A percentile compares a stretch with the other conserved stretches of the same genome.
These are phyloP conservation scores for Callopanchax toddi DNA, from an alignment of 2,113 vertebrate species.

Conservation along the genomic window DNA sequence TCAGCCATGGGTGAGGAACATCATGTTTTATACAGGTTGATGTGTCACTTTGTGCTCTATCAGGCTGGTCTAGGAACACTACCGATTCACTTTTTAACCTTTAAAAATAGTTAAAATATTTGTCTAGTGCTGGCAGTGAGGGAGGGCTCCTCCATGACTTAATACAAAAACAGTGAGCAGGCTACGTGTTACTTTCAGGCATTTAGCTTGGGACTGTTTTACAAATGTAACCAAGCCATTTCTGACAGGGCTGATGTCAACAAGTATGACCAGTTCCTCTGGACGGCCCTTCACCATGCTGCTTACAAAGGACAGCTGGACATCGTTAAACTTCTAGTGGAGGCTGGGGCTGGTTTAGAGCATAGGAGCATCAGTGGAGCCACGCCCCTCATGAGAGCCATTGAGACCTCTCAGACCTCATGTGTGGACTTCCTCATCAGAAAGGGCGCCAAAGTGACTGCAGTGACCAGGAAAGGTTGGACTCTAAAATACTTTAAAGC, in stretches of 20 bases:
- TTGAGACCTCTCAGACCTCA: conserved; percentile 84
- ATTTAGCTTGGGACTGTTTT: background rate
- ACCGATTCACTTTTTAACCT: no score
- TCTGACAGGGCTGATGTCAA: conserved; percentile 84
- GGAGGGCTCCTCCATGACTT: no score
- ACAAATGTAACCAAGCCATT: background rate
- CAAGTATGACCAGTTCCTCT: conserved; percentile 87
- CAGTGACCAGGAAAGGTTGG: conserved; percentile 85
- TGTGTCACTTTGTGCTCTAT: background rate
- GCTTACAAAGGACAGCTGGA: conserved; percentile 87
- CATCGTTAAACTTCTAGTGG: conserved; percentile 83
- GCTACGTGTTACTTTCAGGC: no score
- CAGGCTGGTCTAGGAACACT: no score
- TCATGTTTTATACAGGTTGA: background rate
- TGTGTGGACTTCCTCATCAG: conserved; percentile 88
- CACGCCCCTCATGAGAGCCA: conserved; percentile 91
- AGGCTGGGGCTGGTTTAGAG: conserved; percentile 83
- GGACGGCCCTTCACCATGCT: conserved; percentile 95
- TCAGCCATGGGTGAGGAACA: conserved; percentile 84
- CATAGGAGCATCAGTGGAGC: conserved; percentile 79
- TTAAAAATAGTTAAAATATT: no score
- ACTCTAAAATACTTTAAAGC: background rate
- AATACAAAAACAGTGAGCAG: no score
- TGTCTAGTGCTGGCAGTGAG: no score
- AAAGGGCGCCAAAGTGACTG: conserved; percentile 82